Conservation (phyloP, 2,797 vertebrate species). For the Sebastolobus alascanus region DNA sequence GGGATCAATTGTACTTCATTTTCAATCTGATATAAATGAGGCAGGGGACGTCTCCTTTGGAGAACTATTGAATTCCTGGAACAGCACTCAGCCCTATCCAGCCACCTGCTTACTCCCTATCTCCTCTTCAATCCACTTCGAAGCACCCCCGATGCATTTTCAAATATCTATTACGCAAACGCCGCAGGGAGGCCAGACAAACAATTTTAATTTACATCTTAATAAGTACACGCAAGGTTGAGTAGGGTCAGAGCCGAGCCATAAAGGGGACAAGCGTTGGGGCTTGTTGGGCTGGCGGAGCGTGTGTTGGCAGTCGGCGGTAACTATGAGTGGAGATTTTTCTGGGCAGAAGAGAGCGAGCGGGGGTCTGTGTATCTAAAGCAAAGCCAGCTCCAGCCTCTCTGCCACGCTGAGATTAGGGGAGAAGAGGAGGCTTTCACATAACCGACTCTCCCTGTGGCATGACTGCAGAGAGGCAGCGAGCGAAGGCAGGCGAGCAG, state of each 20-base stretch:
- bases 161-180: constrained; percentile 36
- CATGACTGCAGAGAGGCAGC: constrained; percentile 36
- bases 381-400: constrained; percentile 66
- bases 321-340: constrained; percentile 61
- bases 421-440: constrained; percentile 65
- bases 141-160: constrained; percentile 19
- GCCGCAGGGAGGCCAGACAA: constrained; percentile 11
- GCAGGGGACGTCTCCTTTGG: constrained; percentile 24
- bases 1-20: constrained; percentile 60
- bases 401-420: constrained; percentile 73
- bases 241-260: constrained; percentile 47
- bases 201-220: constrained; percentile 45
- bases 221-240: constrained; percentile 34
- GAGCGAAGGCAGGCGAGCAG: not conserved
- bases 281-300: constrained; percentile 40
- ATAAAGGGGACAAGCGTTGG: constrained; percentile 27
- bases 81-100: constrained; percentile 38
- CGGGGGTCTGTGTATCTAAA: constrained; percentile 63
- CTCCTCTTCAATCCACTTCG: constrained; percentile 28
- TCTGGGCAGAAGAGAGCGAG: constrained; percentile 53
- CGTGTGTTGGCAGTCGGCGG: constrained; percentile 52
- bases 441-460: constrained; percentile 66
- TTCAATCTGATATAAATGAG: constrained; percentile 42
- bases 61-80: constrained; percentile 41
- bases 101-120: constrained; percentile 39